These are phyloP conservation scores for Hiodon alosoides DNA, from an alignment of 2,113 vertebrate species.

Conservation along the genomic window DNA sequence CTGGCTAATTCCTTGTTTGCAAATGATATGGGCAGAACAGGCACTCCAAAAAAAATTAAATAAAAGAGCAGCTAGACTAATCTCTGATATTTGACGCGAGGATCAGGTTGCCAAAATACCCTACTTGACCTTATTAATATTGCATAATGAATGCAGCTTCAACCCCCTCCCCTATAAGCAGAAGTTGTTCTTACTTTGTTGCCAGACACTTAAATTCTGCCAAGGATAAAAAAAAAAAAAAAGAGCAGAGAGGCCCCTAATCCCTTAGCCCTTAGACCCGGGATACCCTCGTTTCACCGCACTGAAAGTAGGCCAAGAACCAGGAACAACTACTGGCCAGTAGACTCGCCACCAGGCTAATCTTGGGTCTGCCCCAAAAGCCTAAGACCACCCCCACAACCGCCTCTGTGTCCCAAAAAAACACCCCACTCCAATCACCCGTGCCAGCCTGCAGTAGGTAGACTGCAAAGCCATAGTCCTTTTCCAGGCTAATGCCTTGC, in stretches of 20 bases:
- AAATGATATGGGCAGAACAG: too few relatives aligned
- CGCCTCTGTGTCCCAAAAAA: too few relatives aligned
- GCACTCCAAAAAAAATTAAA: too few relatives aligned
- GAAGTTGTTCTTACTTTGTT: conserved; percentile 14
- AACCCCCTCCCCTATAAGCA: background rate
- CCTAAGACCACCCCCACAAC: background rate
- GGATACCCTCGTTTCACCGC: conserved; percentile 8
- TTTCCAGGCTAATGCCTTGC: conserved; percentile 41
- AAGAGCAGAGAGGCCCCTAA: conserved; percentile 9
- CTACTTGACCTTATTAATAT: too few relatives aligned
- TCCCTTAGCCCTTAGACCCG: conserved; percentile 3
- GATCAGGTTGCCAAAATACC: too few relatives aligned
- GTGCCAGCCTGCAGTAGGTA: background rate
- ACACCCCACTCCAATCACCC: too few relatives aligned
- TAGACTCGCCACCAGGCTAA: background rate
- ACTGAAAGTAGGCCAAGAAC: conserved; percentile 22
- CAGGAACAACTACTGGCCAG: background rate
- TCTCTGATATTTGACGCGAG: too few relatives aligned
- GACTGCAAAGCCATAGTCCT: conserved; percentile 2
- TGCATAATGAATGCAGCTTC: background rate
- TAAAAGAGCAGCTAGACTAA: too few relatives aligned
- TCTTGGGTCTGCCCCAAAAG: background rate
- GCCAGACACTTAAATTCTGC: conserved; percentile 20
- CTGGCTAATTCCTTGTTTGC: too few relatives aligned
- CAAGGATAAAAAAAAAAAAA: conserved; percentile 17